Evolutionary conservation across 2,113 vertebrate genomes (phyloP).

Genomic region (Lontra canadensis): DNA sequence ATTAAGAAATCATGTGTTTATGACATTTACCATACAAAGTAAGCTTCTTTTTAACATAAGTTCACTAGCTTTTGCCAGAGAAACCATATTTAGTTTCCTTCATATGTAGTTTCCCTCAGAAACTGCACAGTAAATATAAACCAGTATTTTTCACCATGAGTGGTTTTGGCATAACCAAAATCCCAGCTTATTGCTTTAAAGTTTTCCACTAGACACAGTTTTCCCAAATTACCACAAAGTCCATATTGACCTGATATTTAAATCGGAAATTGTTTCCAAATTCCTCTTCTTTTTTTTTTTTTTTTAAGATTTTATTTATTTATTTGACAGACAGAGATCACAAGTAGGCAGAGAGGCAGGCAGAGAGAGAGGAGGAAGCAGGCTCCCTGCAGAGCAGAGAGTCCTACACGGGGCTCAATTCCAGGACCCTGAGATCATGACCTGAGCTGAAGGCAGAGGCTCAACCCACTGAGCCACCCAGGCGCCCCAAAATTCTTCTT

Average conservation of each 20-base stretch:
- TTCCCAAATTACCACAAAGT: background rate
- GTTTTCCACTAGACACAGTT: background rate
- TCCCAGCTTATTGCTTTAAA: background rate
- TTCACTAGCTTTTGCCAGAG: background rate
- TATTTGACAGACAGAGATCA: too few relatives aligned
- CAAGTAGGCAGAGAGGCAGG: too few relatives aligned
- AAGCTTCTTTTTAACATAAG: constrained; percentile 38
- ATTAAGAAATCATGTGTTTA: constrained; percentile 35
- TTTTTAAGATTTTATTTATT: too few relatives aligned
- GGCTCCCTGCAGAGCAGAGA: too few relatives aligned
- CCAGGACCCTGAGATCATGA: too few relatives aligned
- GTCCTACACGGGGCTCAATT: accelerated
- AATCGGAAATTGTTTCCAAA: constrained; percentile 9
- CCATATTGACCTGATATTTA: background rate
- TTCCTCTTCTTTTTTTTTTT: background rate
- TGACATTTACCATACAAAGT: background rate
- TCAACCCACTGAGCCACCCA: too few relatives aligned
- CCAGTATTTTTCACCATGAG: background rate
- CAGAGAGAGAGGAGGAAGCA: too few relatives aligned
- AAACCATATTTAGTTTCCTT: constrained; percentile 23
- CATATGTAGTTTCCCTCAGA: constrained; percentile 9
- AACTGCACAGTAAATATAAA: background rate
- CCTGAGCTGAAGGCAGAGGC: too few relatives aligned
- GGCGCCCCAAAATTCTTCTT: background rate
- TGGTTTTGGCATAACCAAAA: background rate